Base-by-base conservation (phyloP, 2,888 invertebrate genomes). In the Tinea pellionella region DNA sequence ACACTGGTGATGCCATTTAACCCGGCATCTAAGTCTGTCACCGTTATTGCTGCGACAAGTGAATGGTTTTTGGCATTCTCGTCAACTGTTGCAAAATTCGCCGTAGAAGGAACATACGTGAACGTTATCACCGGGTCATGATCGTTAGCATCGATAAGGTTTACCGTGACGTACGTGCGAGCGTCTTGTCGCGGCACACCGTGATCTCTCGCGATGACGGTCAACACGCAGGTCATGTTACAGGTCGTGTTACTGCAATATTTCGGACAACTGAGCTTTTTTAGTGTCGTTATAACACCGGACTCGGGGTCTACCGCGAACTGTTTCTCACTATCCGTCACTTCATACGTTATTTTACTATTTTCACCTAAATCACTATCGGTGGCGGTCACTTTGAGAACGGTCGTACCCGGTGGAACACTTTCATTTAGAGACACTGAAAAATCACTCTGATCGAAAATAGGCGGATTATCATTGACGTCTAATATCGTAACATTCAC, bases 361-460 rank as follows among this genome's bases (percentile, higher is more conserved):
- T 98, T 98, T 72, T 97, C 97, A 60, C 96, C 96, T 63, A 93
- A 89, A 85, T 98, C 98, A 75, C 92, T 94, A 77, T 98, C 98
- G 4, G 95, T 95, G 0, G 98, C 98, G 78, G 93, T 93, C n/a
- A 98, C 97, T 72, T 94, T 94, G 2, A 97, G 84, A 7, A 98
- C 96, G 43, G 91, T 91, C 0, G 96, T 95, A 2, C 97, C 97
- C 0, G 94, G 93, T n/a, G 94, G 93, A 8, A 96, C 95, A 72
- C 96, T 97, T 80, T 98, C 98, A 81, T 97, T 97, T 59, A 98
- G 77, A 51, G 94, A 94, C 0, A 96, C 96, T 61, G 93, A 94
- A 79, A 98, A 98, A 75, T 97, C 96, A 84, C 96, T 96, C 75
- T 96, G 96, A 78, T 96, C 96, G 73, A 97, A 97, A 66, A 96